These are phyloP conservation scores for Platycercus adscitus DNA, from an alignment of 2,113 vertebrate genomes.

Conservation along the genomic window DNA sequence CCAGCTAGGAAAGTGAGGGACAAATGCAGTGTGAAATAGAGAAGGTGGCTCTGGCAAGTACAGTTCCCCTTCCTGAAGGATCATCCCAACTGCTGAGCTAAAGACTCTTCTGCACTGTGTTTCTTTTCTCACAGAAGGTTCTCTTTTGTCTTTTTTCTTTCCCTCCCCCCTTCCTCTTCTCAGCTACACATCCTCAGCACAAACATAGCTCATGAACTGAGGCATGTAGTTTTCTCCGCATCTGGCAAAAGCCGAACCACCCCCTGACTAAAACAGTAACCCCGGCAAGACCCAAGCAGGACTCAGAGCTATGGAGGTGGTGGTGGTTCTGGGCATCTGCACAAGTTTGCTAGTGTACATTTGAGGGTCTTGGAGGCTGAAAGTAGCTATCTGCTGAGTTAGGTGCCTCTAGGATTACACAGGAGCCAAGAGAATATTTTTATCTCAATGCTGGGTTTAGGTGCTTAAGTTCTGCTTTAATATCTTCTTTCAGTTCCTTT, in stretches of 20 bases:
- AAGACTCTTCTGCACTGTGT: neutral
- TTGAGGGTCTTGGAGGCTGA: neutral
- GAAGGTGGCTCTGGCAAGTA: neutral
- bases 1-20: neutral
- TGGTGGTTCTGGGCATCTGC: neutral
- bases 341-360: neutral
- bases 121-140: neutral
- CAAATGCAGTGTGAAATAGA: neutral
- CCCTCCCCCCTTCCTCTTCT: neutral
- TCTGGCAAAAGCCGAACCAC: neutral
- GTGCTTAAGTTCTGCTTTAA: neutral
- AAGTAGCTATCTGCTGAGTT: neutral
- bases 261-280: neutral
- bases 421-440: neutral
- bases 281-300: neutral
- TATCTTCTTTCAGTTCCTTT: neutral
- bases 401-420: neutral
- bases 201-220: neutral
- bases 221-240: neutral
- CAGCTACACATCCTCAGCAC: neutral
- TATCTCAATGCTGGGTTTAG: neutral
- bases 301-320: neutral
- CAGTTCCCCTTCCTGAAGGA: neutral
- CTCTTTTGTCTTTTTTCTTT: neutral
- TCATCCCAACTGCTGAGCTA: neutral